Evolutionary conservation across 2,888 invertebrate species (phyloP), one percentile per base, ranked within the genome.

Genomic region (Xylota sylvarum): DNA sequence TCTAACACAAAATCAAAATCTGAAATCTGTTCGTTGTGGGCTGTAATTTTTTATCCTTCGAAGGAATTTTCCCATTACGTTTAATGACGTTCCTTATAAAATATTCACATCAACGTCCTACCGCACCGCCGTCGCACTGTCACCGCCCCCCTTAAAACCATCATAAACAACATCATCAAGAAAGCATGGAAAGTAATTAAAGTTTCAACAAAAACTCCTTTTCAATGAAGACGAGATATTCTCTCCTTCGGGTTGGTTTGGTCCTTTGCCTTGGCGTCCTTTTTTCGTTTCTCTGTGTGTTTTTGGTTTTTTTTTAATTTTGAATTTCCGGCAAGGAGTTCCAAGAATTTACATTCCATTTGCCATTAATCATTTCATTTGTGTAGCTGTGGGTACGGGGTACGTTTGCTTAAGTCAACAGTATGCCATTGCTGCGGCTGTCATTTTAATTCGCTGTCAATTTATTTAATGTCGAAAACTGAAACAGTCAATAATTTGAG

Each of bases 181-280:
- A 72, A 86, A 80, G 81, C 85, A 72, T 77, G 40, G 40, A 81
- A 86, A 86, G 81, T 86, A 86, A 86, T 86, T 86, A 81, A 81
- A 86, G 85, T 86, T 86, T 81, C 43, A 65, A 30, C 40, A 72
- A 30, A 67, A 67, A 40, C 50, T 60, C 60, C 70, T 52, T 52
- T 67, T 50, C n/a, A 48, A 17, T 65, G 43, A 43, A 55, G 30
- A 55, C n/a, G 62, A 48, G 32, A 56, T 76, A 35, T 48, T 69
- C 56, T 10, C 52, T 77, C 62, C 52, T 17, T 23, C 52, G 46
- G 32, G 10, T 60, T 58, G 19, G 12, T 62, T 10, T n/a, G 55
- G 27, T 55, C 43, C 48, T 35, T 67, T 62, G 32, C 27, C 10
- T 17, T 4, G 4, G 9, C 10, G 43, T 30, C 5, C 5, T 52